These are phyloP conservation scores for Sarcophaga subvicina DNA, from an alignment of 2,888 invertebrate species.

Conservation along the genomic window DNA sequence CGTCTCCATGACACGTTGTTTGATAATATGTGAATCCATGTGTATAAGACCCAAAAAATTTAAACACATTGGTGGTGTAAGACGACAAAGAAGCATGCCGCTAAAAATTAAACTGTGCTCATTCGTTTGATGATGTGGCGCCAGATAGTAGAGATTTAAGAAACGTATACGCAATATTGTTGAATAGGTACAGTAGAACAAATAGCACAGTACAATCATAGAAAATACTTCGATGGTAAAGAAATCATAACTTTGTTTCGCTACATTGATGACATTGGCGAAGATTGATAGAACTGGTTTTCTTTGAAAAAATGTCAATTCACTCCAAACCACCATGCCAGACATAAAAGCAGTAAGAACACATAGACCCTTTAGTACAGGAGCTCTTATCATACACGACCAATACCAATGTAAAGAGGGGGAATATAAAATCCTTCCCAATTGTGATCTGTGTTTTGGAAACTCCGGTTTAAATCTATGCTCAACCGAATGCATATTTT, in stretches of 20 bases:
- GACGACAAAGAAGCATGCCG: slow-evolving; percentile 98
- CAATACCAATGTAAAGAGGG: slow-evolving; percentile 96
- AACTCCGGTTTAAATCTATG: slow-evolving; percentile 87
- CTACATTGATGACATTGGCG: slow-evolving; percentile 94
- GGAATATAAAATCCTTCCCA: slow-evolving; percentile 85
- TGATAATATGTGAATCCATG: slow-evolving; percentile 97
- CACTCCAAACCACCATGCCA: slow-evolving; percentile 98
- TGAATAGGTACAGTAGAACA: slow-evolving; percentile 98
- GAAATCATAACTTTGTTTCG: slow-evolving; percentile 93
- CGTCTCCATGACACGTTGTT: slow-evolving; percentile 91
- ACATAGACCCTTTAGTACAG: slow-evolving; percentile 89
- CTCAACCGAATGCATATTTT: slow-evolving; percentile 86
- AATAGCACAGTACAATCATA: slow-evolving; percentile 94
- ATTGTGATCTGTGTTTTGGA: slow-evolving; percentile 84
- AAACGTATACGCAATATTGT: slow-evolving; percentile 98
- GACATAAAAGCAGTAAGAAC: slow-evolving; percentile 90
- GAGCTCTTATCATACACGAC: slow-evolving; percentile 92
- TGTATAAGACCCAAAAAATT: slow-evolving; percentile 99
- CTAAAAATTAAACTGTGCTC: slow-evolving; percentile 98
- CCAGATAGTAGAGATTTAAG: slow-evolving; percentile 97
- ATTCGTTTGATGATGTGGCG: slow-evolving; percentile 98
- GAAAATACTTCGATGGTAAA: slow-evolving; percentile 97
- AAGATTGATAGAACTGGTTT: slow-evolving; percentile 96
- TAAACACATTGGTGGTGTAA: slow-evolving; percentile 98
- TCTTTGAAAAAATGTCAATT: slow-evolving; percentile 98